A percentile compares a stretch with the other conserved stretches of the same genome.
These are phyloP conservation scores for Stylophora pistillata DNA, from an alignment of 64 coral and sea anemone species.

Conservation along the genomic window DNA sequence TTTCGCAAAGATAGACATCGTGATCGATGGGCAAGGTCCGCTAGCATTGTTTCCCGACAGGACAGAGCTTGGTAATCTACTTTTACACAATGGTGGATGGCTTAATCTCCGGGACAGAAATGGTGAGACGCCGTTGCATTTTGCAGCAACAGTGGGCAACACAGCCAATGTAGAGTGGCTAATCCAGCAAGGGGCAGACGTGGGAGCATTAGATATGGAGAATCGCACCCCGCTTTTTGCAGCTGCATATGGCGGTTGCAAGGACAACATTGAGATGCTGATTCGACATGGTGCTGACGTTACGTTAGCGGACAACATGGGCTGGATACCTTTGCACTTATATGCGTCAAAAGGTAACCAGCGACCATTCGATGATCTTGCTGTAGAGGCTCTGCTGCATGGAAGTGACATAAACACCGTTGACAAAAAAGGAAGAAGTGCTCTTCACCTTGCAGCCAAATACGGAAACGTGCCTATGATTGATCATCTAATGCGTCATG, in stretches of 20 bases:
- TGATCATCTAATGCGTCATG: neutral
- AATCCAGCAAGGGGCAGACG: neutral
- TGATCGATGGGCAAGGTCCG: neutral
- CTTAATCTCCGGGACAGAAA: conserved; percentile 6
- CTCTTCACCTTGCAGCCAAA: conserved; percentile 7
- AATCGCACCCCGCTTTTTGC: conserved; percentile 23
- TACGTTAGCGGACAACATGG: conserved; percentile 17
- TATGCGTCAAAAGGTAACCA: neutral
- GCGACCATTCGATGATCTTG: neutral
- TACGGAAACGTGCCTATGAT: neutral
- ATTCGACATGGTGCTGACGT: conserved; percentile 66
- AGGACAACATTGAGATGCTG: neutral
- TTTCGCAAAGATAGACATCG: too few relatives aligned
- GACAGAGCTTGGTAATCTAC: neutral
- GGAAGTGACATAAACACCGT: neutral
- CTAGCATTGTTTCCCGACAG: neutral
- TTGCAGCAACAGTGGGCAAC: conserved; percentile 10
- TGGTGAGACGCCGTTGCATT: conserved; percentile 16
- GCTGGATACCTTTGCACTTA: conserved; percentile 9
- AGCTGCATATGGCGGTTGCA: conserved; percentile 1
- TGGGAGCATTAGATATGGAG: neutral
- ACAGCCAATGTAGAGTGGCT: neutral
- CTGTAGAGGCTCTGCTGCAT: neutral
- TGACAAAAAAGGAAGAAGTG: conserved; percentile 3
- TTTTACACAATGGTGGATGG: conserved; percentile 33